These are phyloP conservation scores for Acutogordius australiensis DNA, from an alignment of 2,888 invertebrate species.

Conservation along the genomic window DNA sequence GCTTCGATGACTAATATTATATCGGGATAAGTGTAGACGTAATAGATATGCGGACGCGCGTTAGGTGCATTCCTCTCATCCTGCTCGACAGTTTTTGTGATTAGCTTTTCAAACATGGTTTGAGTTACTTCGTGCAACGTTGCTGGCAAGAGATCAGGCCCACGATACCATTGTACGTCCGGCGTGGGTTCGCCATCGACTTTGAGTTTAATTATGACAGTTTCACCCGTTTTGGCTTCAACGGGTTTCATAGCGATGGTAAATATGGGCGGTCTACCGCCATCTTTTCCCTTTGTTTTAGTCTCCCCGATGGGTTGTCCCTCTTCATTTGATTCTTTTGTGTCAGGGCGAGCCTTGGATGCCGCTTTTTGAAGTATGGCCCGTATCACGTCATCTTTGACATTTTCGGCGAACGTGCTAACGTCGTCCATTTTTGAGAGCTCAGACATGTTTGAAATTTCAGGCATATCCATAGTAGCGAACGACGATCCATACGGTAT, in stretches of 20 bases:
- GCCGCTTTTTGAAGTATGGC: neutral
- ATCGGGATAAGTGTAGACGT: neutral
- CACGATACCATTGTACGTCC: neutral
- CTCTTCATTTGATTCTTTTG: neutral
- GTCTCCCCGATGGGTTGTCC: neutral
- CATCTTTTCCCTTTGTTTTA: no score
- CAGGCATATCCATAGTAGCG: neutral
- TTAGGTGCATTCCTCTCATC: neutral
- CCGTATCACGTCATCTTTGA: neutral
- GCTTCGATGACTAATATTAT: neutral
- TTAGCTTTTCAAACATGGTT: neutral
- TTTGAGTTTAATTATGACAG: slow-evolving; percentile 1
- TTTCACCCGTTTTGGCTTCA: neutral
- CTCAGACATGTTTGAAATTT: neutral
- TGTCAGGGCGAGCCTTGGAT: neutral
- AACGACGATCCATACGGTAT: neutral
- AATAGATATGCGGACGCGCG: neutral
- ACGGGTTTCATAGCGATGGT: neutral
- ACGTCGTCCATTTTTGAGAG: neutral
- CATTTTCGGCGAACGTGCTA: neutral
- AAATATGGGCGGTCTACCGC: neutral
- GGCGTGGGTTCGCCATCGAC: neutral
- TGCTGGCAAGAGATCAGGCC: neutral
- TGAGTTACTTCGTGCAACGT: neutral
- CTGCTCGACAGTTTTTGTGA: neutral